These are phyloP conservation scores for Scaptomyza graminum DNA, from an alignment of 1,140 invertebrate species.

Conservation along the genomic window DNA sequence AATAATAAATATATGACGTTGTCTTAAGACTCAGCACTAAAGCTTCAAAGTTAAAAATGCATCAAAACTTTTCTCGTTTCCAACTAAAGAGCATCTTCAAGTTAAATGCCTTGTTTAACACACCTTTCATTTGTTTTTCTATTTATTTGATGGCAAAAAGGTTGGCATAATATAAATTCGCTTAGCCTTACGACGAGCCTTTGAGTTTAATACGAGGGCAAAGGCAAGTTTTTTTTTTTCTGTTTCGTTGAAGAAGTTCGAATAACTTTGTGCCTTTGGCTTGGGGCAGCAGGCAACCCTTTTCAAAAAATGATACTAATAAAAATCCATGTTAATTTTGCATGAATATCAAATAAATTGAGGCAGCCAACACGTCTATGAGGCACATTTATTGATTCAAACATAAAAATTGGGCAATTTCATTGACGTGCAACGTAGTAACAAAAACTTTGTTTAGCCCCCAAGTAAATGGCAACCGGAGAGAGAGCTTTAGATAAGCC, in stretches of 20 bases:
- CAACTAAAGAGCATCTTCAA: constrained; percentile 1
- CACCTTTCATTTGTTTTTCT: constrained; percentile 7
- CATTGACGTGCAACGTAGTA: constrained; percentile 58
- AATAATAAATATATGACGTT: no score
- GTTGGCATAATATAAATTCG: constrained; percentile 65
- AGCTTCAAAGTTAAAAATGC: no score
- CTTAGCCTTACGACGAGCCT: no score
- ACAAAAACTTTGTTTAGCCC: constrained; percentile 59
- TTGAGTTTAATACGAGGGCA: constrained; percentile 36
- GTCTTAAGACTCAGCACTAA: no score
- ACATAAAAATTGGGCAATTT: constrained; percentile 80
- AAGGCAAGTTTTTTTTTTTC: constrained; percentile 27
- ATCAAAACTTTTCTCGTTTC: no score
- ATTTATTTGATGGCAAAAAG: constrained; percentile 40
- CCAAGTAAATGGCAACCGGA: constrained; percentile 50
- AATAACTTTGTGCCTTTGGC: constrained; percentile 1
- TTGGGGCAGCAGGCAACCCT: constrained; percentile 61
- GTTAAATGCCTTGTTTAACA: background rate
- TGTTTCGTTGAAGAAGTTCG: constrained; percentile 19
- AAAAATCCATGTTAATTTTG: constrained; percentile 83
- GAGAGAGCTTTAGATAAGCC: constrained; percentile 44
- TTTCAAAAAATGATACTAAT: constrained; percentile 83
- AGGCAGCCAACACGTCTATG: constrained; percentile 71
- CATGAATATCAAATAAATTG: constrained; percentile 82
- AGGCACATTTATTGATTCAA: constrained; percentile 73